phyloP scores from a whole-genome alignment of 2,888 invertebrate genomes.

The Chrysopilus asiliformis region DNA sequence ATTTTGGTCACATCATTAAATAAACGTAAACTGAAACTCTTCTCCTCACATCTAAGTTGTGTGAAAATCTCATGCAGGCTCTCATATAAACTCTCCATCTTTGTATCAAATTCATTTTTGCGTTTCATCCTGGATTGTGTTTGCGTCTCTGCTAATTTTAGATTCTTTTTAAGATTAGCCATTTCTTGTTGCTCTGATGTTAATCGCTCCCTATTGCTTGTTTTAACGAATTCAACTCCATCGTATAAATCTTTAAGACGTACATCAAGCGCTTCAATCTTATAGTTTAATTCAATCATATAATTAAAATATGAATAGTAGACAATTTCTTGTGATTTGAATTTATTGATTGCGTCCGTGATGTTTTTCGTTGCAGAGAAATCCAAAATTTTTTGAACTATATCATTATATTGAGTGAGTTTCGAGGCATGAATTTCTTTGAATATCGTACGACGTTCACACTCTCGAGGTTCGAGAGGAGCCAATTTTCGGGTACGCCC shows the following conservation, averaged over 20 bases:
- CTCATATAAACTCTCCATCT: slow-evolving; percentile 22
- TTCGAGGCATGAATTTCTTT: slow-evolving; percentile 25
- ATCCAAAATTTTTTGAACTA: slow-evolving; percentile 20
- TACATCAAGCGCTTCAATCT: slow-evolving; percentile 29
- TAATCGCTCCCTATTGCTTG: slow-evolving; percentile 20
- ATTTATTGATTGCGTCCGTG: slow-evolving; percentile 28
- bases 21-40: slow-evolving; percentile 39
- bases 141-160: slow-evolving; percentile 18
- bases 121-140: slow-evolving; percentile 18
- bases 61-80: slow-evolving; percentile 30
- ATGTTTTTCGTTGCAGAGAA: slow-evolving; percentile 18
- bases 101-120: slow-evolving; percentile 19
- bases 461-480: slow-evolving; percentile 30
- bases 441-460: slow-evolving; percentile 27
- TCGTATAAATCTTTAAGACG: slow-evolving; percentile 26
- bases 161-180: slow-evolving; percentile 18
- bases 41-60: slow-evolving; percentile 38
- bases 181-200: slow-evolving; percentile 24
- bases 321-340: slow-evolving; percentile 31
- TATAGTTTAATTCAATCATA: slow-evolving; percentile 32
- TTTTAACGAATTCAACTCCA: slow-evolving; percentile 24
- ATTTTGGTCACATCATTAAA: slow-evolving; percentile 45
- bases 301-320: slow-evolving; percentile 35
- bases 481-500: slow-evolving; percentile 22
- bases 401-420: slow-evolving; percentile 27